Base-by-base conservation (phyloP, 2,888 invertebrate genomes). In the Geotrupes spiniger region DNA sequence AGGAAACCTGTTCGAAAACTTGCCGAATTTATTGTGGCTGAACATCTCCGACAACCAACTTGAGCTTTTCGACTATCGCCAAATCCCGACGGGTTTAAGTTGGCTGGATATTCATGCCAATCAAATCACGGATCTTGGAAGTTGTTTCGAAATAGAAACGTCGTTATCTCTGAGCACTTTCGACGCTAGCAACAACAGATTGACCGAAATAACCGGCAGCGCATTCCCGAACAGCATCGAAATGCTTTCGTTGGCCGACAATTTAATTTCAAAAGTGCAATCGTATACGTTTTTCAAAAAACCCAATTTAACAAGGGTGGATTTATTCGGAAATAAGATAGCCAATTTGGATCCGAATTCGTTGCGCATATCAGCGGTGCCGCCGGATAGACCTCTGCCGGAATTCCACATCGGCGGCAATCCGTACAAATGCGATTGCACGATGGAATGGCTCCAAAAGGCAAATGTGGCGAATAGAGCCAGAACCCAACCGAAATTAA, bases 361-460 rank as follows among this genome's bases (percentile, higher is more conserved):
- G 5, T 70, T 88, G 56, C 77, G 88, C 60, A 87, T 88, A 74
- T 87, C 85, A 49, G 82, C 85, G 15, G 86, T 88, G 39, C 85
- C 87, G 25, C 76, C 80, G 53, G 84, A 84, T 51, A 84, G 83
- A 70, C 77, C 82, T 15, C 78, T 89, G 49, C 88, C 90, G 4
- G 87, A 90, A 72, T 90, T 92, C 71, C 86, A 86, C 68, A 84
- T 92, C 53, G 89, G 88, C 38, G 86, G 86, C 56, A 93, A 93
- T 74, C 90, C 91, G 46, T 85, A 89, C 66, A 82, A 87, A 63
- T 93, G 93, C 74, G 90, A 91, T 72, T 92, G 92, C 69, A 87
- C 88, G 51, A 90, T 92, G 90, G 89, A 90, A 68, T 93, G 92
- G 92, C 72, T 92, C 59, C 89, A 90, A 74, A 83, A 86, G 71